Base-by-base conservation (phyloP, 1,140 invertebrate genomes). In the Calliphora vicina region DNA sequence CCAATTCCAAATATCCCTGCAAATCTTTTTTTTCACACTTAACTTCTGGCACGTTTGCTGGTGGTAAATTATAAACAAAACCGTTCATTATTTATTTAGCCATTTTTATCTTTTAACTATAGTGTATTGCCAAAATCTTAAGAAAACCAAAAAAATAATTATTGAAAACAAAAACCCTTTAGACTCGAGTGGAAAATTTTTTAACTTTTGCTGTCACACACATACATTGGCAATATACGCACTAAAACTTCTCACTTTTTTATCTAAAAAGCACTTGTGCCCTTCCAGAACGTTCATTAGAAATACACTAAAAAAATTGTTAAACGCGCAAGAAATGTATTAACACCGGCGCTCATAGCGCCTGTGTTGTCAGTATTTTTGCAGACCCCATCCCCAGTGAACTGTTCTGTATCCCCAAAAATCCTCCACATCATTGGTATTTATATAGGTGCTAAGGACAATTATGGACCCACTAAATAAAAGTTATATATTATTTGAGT, bases 1-100 rank as follows among this genome's bases (percentile, higher is more conserved):
- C 80, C 74, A 88, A 84, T 86, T 86, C 78, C 26, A 86, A 67
- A 84, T 76, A 73, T 29, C 72, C 82, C 42, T 73, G 81, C 23
- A 67, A 61, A 43, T 82, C 57, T 29, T 45, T 27, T 29, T 72
- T n/a, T 26, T 35, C 61, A 72, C 35, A 23, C 20, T 78, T 13
- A 43, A 78, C 35, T 78, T 78, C 35, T 67, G 15, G 61, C 61
- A 67, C 61, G 10, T 15, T n/a, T 17, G 13, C n/a, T 43, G 74
- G 35, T 78, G 74, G 74, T 78, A 78, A 43, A 23, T 78, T 78
- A 78, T 78, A 43, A 45, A 78, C 35, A 78, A 78, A 78, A 78
- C n/a, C 74, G 74, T 78, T 78, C 74, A 78, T 78, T 43, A 78
- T 78, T 78, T 78, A 67, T 78, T 43, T 25, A 43, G 74, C 74